A percentile compares a stretch with the other conserved stretches of the same genome.
Evolutionary conservation across 2,888 invertebrate genomes (phyloP).

Genomic region (Kryphioiulus occultus): DNA sequence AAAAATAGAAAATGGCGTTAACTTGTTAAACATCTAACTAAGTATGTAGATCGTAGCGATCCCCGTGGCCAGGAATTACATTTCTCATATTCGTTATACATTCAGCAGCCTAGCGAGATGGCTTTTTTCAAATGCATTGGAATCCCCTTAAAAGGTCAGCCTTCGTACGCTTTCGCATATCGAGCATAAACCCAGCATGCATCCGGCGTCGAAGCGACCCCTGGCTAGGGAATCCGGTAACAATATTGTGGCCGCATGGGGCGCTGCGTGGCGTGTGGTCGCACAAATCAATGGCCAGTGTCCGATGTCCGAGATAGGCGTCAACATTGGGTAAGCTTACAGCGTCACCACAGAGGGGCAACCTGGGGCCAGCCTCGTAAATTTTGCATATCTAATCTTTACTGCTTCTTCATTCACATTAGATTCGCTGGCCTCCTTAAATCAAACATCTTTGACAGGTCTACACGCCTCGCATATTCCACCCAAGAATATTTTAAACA

Average conservation of each 20-base stretch:
- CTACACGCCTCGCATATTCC: neutral
- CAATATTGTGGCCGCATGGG: conserved; percentile 35
- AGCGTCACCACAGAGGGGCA: neutral
- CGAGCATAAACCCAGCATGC: conserved; percentile 8
- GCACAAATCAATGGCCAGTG: conserved; percentile 26
- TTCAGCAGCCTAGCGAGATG: neutral
- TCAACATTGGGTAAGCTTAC: conserved; percentile 35
- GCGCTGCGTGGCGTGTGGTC: conserved; percentile 31
- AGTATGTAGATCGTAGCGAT: neutral
- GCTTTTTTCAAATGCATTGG: neutral
- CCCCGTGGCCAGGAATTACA: neutral
- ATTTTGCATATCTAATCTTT: conserved; percentile 25
- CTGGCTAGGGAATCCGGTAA: conserved; percentile 26
- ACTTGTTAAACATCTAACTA: conserved; percentile 21
- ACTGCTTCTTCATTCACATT: conserved; percentile 11
- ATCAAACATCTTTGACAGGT: conserved; percentile 22
- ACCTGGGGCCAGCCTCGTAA: conserved; percentile 19
- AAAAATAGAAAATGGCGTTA: neutral
- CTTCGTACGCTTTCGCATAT: neutral
- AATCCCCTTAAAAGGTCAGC: neutral
- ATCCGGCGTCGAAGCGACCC: conserved; percentile 26
- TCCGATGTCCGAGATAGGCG: conserved; percentile 25
- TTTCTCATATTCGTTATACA: conserved; percentile 28
- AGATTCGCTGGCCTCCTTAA: conserved; percentile 15
- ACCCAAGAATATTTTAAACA: neutral